Evolutionary conservation across 1,140 invertebrate species (phyloP).

Genomic region (Elysia chlorotica): DNA sequence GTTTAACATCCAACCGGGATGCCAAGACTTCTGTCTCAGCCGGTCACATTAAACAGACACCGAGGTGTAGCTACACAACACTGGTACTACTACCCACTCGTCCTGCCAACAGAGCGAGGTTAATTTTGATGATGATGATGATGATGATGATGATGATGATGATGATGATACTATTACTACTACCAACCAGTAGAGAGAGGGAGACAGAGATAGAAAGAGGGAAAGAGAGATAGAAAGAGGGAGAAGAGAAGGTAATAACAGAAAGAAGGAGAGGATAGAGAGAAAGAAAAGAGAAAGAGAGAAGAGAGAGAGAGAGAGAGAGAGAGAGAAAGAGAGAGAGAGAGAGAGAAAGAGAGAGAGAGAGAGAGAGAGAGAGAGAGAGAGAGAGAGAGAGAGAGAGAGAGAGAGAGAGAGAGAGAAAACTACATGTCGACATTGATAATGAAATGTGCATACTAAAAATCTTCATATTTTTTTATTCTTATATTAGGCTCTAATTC

Average conservation of each 20-base stretch:
- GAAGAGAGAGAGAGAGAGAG: not conserved
- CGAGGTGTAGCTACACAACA: not conserved
- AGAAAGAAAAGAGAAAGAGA: not conserved
- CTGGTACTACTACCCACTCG: not conserved
- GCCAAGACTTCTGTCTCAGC: not conserved
- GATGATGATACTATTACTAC: no score
- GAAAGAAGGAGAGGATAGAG: not conserved
- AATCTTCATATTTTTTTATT: no score
- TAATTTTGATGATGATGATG: not conserved
- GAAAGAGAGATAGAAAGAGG: no score
- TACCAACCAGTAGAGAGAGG: no score
- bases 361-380: not conserved
- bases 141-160: no score
- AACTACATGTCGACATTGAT: no score
- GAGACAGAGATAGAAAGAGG: not conserved
- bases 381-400: not conserved
- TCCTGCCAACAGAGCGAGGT: no score
- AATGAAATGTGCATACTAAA: no score
- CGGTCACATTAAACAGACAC: not conserved
- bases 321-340: conserved; percentile 5
- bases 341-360: not conserved
- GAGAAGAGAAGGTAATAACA: not conserved
- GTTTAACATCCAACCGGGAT: not conserved
- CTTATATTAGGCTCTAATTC: no score
- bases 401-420: not conserved